Evolutionary conservation across 2,797 vertebrate genomes (phyloP).

Genomic region (Chaetodon trifasciatus): DNA sequence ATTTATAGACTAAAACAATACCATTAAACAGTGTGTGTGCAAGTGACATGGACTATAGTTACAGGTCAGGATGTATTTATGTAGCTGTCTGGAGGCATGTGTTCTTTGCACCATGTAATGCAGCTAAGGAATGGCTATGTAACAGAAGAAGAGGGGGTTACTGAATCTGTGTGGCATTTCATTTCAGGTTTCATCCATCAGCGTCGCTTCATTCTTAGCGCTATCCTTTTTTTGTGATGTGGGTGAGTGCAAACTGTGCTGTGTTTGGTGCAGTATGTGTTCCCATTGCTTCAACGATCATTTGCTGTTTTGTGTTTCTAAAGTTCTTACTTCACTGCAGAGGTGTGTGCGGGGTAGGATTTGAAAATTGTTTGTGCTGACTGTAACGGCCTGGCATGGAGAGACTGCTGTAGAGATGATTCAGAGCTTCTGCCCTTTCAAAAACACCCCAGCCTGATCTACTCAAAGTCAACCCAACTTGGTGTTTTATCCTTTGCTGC

Average conservation of each 20-base stretch:
- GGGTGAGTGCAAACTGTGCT: not conserved
- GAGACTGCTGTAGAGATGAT: conserved; percentile 5
- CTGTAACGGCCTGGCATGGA: not conserved
- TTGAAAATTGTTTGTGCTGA: conserved; percentile 1
- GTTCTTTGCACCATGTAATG: conserved; percentile 61
- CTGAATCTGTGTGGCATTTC: conserved; percentile 26
- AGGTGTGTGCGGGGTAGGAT: conserved; percentile 1
- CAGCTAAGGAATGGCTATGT: conserved; percentile 68
- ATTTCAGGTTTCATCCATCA: conserved; percentile 31
- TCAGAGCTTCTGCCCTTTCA: not conserved
- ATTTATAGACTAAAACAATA: conserved; percentile 25
- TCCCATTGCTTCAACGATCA: not conserved
- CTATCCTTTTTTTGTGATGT: conserved; percentile 1
- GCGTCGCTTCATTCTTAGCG: conserved; percentile 20
- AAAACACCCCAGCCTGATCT: not conserved
- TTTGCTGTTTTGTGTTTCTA: not conserved
- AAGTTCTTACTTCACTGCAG: not conserved
- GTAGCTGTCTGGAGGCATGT: conserved; percentile 47
- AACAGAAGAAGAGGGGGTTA: conserved; percentile 53
- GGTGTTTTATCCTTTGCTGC: not conserved
- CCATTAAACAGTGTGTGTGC: conserved; percentile 31
- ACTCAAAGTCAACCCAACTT: too few species aligned
- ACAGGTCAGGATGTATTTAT: conserved; percentile 59
- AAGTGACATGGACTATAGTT: conserved; percentile 18
- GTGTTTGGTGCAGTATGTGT: not conserved